These are phyloP conservation scores for Epinephelus lanceolatus DNA, from an alignment of 2,113 vertebrate species.

Conservation along the genomic window DNA sequence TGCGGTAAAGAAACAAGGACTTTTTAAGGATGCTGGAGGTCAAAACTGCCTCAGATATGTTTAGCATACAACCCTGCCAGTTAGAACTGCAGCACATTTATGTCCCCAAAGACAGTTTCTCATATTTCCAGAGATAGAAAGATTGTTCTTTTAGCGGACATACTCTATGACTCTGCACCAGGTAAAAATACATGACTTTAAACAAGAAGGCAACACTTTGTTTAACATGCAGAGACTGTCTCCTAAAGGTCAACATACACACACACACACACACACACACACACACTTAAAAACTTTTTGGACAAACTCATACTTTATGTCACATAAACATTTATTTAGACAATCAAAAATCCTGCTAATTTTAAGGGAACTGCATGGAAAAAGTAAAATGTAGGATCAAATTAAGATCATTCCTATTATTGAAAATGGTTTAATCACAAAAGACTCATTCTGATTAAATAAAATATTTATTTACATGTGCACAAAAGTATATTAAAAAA, in stretches of 20 bases:
- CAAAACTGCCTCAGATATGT: background rate
- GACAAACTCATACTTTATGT: background rate
- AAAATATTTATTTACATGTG: too few species aligned
- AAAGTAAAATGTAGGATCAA: background rate
- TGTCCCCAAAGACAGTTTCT: slow-evolving; percentile 16
- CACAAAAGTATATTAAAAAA: too few species aligned
- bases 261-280: too few species aligned
- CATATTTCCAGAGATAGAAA: background rate
- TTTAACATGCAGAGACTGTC: too few species aligned
- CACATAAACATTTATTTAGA: background rate
- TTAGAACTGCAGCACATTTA: background rate
- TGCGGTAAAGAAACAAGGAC: background rate
- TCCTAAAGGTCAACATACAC: too few species aligned
- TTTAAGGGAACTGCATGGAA: background rate
- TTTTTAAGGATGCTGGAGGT: slow-evolving; percentile 6
- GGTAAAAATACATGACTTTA: background rate
- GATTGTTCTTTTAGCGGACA: background rate
- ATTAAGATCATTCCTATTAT: too few species aligned
- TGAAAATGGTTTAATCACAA: too few species aligned
- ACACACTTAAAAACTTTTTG: too few species aligned
- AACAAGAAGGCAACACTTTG: background rate
- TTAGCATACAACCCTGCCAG: background rate
- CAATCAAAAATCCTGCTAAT: background rate
- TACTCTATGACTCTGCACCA: background rate
- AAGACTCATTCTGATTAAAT: too few species aligned